Conservation (phyloP, 1,140 invertebrate genomes). For the Chionoecetes opilio region DNA sequence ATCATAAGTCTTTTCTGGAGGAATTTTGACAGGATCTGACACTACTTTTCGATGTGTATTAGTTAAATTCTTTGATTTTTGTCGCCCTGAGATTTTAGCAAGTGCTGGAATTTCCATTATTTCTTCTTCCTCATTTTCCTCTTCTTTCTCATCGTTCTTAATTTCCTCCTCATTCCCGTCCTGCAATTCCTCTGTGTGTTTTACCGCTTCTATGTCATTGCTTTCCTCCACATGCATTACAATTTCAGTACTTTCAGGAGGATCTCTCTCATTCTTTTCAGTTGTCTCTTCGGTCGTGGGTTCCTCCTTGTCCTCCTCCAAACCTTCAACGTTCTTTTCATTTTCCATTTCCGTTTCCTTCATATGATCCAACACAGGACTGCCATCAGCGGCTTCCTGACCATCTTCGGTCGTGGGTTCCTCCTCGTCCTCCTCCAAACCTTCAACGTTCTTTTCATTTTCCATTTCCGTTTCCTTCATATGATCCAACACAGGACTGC, state of each 20-base stretch:
- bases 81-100: constrained; percentile 50
- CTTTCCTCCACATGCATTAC: no score
- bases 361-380: not conserved
- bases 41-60: constrained; percentile 32
- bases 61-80: not conserved
- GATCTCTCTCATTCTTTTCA: not conserved
- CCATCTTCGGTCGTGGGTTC: not conserved
- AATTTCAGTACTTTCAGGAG: not conserved
- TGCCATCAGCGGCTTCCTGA: not conserved
- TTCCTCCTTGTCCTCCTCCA: not conserved
- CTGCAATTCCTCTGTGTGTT: not conserved
- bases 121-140: constrained; percentile 65
- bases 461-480: not conserved
- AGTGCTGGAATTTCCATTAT: constrained; percentile 69
- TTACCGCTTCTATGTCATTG: not conserved
- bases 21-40: not conserved
- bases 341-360: not conserved
- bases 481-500: not conserved
- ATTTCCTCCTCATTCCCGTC: not conserved
- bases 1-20: not conserved
- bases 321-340: not conserved
- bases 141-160: not conserved
- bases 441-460: not conserved
- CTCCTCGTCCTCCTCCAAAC: not conserved
- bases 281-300: not conserved